Evolutionary conservation across 1,140 invertebrate species (phyloP), one percentile per base, ranked within the genome.

Genomic region (Cotesia glomerata): DNA sequence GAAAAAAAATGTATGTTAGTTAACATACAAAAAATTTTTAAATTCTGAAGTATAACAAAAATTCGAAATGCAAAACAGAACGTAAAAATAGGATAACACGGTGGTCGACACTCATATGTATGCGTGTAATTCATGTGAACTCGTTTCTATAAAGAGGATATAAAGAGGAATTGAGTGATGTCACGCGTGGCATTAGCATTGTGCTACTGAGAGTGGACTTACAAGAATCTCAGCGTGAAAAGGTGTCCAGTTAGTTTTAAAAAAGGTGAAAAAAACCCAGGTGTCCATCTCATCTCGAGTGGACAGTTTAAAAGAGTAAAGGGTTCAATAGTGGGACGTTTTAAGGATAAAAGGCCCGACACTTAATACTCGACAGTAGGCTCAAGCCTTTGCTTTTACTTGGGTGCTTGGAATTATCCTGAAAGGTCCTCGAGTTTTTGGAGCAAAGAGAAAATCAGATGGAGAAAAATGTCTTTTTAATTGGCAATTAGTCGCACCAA

Each of bases 401-500:
- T 26, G 26, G 26, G 26, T 26, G 26, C 26, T 34, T 51, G 32
- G 36, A 68, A 61, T 69, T 69, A 5, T 68, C 13, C 51, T 5
- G 52, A 45, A 45, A 45, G 39, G 32, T 26, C 26, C 26, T 18
- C 11, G 18, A 16, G 14, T 56, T 14, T 18, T 16, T 58, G 16
- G 52, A 36, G 39, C 45, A 5, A 45, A 32, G 14, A 68, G 64
- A 71, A 76, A 74, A 35, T 54, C 61, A 65, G 39, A 75, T 67
- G 35, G 76, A 73, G 77, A 83, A 79, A 84, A 84, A 85, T 84
- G 80, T 85, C 78, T 82, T 83, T 84, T 86, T 86, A 86, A 86
- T 86, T 86, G 84, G 81, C 84, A 85, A 86, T 86, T 86, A 85
- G 84, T 77, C 76, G 77, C 80, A 78, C 81, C 73, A 77, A 77